Evolutionary conservation across 2,888 invertebrate species (phyloP).

Genomic region (Eupelmus urozonus): DNA sequence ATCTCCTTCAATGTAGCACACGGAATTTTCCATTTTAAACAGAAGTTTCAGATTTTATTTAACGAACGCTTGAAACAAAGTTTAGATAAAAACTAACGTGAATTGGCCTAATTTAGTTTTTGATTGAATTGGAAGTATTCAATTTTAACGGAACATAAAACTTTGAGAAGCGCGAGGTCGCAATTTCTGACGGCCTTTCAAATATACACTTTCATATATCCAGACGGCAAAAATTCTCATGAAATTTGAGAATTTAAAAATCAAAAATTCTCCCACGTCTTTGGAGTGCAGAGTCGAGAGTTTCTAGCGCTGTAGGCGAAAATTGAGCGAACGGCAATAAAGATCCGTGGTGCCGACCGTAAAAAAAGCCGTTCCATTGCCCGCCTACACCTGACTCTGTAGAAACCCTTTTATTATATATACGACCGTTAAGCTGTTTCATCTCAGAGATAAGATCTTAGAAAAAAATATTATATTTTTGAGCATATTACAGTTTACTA

Average conservation of each 20-base stretch:
- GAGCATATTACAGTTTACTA: neutral
- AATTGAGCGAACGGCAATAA: slow-evolving; percentile 22
- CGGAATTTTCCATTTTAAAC: too few relatives aligned
- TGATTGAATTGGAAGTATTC: neutral
- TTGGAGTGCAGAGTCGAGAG: neutral
- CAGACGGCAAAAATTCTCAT: neutral
- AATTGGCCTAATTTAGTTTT: slow-evolving; percentile 11
- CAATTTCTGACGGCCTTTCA: neutral
- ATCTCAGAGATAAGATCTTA: neutral
- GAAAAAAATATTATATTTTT: slow-evolving; percentile 10
- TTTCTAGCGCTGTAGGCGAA: neutral
- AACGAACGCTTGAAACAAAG: neutral
- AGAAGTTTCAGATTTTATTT: too few relatives aligned
- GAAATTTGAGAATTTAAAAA: slow-evolving; percentile 34
- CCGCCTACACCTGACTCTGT: slow-evolving; percentile 3
- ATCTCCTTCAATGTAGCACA: too few relatives aligned
- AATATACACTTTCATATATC: too few relatives aligned
- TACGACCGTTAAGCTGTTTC: neutral
- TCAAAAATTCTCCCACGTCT: slow-evolving; percentile 14
- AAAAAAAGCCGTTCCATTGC: slow-evolving; percentile 23
- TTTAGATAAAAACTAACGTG: neutral
- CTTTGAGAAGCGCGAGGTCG: neutral
- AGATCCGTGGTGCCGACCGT: neutral
- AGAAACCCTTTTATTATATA: slow-evolving; percentile 6
- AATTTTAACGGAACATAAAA: neutral